Base-by-base conservation (phyloP, 2,888 invertebrate species). In the Megaustenia siamemsis region DNA sequence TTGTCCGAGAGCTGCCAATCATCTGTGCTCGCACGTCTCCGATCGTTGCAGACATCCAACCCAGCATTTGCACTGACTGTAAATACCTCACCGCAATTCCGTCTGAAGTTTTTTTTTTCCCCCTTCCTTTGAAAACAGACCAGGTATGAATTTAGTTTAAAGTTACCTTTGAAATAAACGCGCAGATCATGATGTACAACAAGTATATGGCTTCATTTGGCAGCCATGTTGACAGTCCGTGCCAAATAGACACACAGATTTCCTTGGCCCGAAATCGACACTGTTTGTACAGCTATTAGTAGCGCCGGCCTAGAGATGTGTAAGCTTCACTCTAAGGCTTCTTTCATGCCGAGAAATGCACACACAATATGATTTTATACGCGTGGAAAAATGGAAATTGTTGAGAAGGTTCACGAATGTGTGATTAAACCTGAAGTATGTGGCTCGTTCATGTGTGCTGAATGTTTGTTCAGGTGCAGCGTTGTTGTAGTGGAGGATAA, bases 361-460 rank as follows among this genome's bases (percentile, higher is more conserved):
- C 80, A 80, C 69, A 80, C 69, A 80, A 80, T 69, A 80, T 80
- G 68, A 80, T 80, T 80, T 80, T 53, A 80, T 69, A 69, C 32
- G 69, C 45, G 38, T 53, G 38, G 49, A 35, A 80, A 80, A 79
- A 69, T 49, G 32, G 49, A 80, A 45, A 69, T 80, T 21, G 32
- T 21, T 35, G 24, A 69, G n/a, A 35, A 68, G 35, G 49, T 68
- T 80, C 35, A 21, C 49, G 45, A 45, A 79, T 66, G 68, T 68
- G 40, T 69, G 53, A 53, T 69, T 69, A 53, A 80, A 53, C 49
- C 18, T 32, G 60, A 77, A 77, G 56, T 77, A 18, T 38, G 28
- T 21, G n/a, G 63, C 15, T 60, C 77, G n/a, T 40, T 1, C 18
- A 1, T 77, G 35, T 76, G 21, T 73, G 73, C 49, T 73, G 32